Conservation (phyloP, 2,797 vertebrate species). For the Pogoniulus pusillus region DNA sequence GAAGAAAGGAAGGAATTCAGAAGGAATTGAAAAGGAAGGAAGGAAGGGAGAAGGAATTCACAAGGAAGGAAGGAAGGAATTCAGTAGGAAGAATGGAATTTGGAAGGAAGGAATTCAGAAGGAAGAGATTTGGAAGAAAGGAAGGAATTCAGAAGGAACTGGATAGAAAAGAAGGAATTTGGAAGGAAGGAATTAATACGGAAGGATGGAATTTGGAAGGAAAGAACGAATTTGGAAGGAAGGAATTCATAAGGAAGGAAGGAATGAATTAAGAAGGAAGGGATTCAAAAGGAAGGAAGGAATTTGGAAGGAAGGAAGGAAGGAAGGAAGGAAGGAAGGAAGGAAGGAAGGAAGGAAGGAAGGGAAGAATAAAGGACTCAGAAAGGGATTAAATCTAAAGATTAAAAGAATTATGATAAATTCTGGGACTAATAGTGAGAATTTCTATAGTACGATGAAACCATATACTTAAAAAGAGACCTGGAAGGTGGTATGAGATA, state of each 20-base stretch:
- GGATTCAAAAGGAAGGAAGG: no score
- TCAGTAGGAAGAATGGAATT: no score
- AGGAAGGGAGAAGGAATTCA: no score
- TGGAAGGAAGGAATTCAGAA: no score
- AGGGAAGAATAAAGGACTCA: rapidly evolving
- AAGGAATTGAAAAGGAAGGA: no score
- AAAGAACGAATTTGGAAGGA: background rate
- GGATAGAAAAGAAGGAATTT: no score
- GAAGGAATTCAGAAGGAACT: no score
- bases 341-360: background rate
- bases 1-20: no score
- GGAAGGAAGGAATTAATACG: background rate
- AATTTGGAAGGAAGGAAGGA: background rate
- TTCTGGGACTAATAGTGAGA: background rate
- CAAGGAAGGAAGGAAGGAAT: background rate
- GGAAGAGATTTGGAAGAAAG: background rate
- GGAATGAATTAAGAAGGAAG: background rate
- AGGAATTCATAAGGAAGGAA: background rate
- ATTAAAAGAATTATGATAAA: background rate
- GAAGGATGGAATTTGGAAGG: background rate
- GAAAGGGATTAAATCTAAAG: background rate
- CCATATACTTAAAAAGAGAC: background rate
- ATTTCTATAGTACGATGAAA: background rate
- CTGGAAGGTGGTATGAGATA: background rate
- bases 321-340: background rate